Base-by-base conservation (phyloP, 2,888 invertebrate species). In the Cylindroiulus punctatus region DNA sequence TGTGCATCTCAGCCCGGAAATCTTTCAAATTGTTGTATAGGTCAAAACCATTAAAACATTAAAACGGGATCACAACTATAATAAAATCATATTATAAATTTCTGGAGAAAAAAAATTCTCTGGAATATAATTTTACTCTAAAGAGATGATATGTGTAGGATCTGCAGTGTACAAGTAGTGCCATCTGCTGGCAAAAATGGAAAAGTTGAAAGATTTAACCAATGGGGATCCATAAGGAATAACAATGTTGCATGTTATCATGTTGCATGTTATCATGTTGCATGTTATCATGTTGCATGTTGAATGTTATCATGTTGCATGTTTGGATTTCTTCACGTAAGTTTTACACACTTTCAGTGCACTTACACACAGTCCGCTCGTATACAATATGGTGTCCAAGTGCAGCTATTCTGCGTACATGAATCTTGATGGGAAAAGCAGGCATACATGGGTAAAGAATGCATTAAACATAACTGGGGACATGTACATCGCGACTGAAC, bases 401-500 rank as follows among this genome's bases (percentile, higher is more conserved):
- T 22, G 26, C 26, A 26, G 26, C 22, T 65, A 10, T 22, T 65
- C 65, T 22, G 12, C 12, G 22, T 26, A 65, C 5, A 65, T 22
- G 10, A 17, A 57, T 26, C 65, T 65, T 65, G 65, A 65, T 8
- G 65, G 65, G 12, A 65, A n/a, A 65, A 26, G 65, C 65, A 12
- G 65, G 8, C 26, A 65, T 22, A 65, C 65, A 65, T 26, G 22
- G 65, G 7, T 65, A 65, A 26, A 65, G 65, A 65, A 65, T 65
- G 65, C 65, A 65, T 65, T 65, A 65, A 65, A 65, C 65, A 65
- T 65, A 65, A 65, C 65, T 26, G 22, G 10, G 22, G 65, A 10
- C 65, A 65, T 65, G 65, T 65, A 22, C 65, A 65, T 26, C 12
- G 65, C n/a, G 57, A 57, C 22, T 57, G 57, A 57, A 57, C 22